Evolutionary conservation across 2,113 vertebrate genomes (phyloP), one percentile per base, ranked within the genome.

Genomic region (Trochalopteron elliotii): DNA sequence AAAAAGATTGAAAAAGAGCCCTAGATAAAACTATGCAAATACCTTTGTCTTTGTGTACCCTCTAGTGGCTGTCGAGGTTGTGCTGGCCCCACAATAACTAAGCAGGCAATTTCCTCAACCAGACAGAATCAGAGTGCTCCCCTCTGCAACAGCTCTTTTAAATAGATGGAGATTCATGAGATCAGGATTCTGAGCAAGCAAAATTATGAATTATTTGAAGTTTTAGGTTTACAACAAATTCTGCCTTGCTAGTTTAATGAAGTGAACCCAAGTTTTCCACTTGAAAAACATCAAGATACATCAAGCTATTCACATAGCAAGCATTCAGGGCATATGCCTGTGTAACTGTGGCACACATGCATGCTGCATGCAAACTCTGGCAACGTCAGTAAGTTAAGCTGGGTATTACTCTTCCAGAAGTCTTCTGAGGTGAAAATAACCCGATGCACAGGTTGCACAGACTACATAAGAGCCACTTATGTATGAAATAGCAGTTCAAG

Each of bases 51-150:
- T 93, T 16, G 55, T 22, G 15, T 95, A 83, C 96, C 94, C 96
- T 90, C 96, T 96, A 90, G 93, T 24, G 96, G 96, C 83, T 77
- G 20, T 19, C 33, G 56, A 90, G 42, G 55, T 63, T 64, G n/a
- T 1, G 5, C 21, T 17, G 33, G 9, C 55, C 23, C 55, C 39
- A 42, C 25, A 50, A 28, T 9, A 77, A 52, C 31, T 1, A 5
- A 15, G 44, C 10, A 17, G 12, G 45, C 10, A 21, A 50, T 13
- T 42, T 83, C 59, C 50, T 72, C 27, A 31, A 14, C 10, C 30
- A 11, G 22, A 52, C 42, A 53, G 23, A 39, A 76, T 6, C 16
- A 22, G 35, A 90, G 15, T 3, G 8, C 42, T 55, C 69, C 42
- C 35, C 52, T 71, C 24, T 40, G 59, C 44, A 85, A 30, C 1